Percentiles rank a stretch among this genome's conserved stretches.
phyloP scores from a whole-genome alignment of 2,888 invertebrate species.

The Acronicta aceris region DNA sequence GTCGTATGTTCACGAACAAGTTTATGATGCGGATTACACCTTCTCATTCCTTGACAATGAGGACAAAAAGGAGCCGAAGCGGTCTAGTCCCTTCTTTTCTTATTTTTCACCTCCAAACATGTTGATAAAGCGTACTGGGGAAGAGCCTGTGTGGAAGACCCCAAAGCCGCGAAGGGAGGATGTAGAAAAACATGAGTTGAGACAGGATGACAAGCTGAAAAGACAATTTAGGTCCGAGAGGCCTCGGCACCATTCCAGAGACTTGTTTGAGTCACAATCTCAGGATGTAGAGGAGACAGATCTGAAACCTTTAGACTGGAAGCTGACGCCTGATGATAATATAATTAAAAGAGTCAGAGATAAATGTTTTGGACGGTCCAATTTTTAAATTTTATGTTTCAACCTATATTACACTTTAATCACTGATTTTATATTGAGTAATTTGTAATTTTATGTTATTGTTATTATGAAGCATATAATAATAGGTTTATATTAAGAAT shows the following conservation, averaged over 20 bases:
- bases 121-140: conserved; percentile 61
- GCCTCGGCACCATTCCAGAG: conserved; percentile 74
- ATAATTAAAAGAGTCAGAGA: conserved; percentile 76
- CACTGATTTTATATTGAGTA: neutral
- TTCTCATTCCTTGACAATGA: conserved; percentile 78
- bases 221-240: conserved; percentile 59
- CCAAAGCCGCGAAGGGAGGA: conserved; percentile 60
- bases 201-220: conserved; percentile 50
- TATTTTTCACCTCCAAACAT: conserved; percentile 76
- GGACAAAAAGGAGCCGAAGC: conserved; percentile 71
- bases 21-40: conserved; percentile 77
- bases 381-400: conserved; percentile 66
- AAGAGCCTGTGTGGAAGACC: conserved; percentile 72
- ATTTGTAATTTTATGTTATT: conserved; percentile 14
- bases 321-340: conserved; percentile 76
- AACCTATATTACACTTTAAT: conserved; percentile 51
- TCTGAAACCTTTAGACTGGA: conserved; percentile 71
- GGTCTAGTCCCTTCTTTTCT: conserved; percentile 81
- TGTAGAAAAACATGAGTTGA: conserved; percentile 56
- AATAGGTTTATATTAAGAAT: conserved; percentile 43
- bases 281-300: conserved; percentile 73
- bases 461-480: conserved; percentile 28
- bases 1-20: conserved; percentile 76
- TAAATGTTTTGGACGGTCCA: conserved; percentile 78
- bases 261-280: conserved; percentile 81